Evolutionary conservation across 2,888 invertebrate genomes (phyloP).

Genomic region (Leptopilina myrica): DNA sequence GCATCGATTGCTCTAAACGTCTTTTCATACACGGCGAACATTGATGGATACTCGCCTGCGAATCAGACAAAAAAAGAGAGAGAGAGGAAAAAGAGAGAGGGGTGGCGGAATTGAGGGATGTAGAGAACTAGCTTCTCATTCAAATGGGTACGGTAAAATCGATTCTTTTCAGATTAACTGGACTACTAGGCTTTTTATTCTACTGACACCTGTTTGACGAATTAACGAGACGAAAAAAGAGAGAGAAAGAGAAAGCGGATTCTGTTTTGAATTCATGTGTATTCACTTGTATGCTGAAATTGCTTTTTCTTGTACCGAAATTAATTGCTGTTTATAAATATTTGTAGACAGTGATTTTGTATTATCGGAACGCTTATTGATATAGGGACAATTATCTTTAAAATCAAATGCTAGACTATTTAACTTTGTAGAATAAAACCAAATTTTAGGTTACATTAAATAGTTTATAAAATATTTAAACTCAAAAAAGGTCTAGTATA

Average conservation of each 20-base stretch:
- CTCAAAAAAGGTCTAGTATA: too few species aligned
- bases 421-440: too few species aligned
- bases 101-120: conserved; percentile 4
- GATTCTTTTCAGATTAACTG: conserved; percentile 15
- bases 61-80: conserved; percentile 22
- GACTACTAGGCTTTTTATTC: conserved; percentile 22
- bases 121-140: conserved; percentile 16
- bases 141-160: conserved; percentile 29
- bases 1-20: conserved; percentile 20
- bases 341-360: too few species aligned
- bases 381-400: too few species aligned
- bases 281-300: neutral
- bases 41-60: conserved; percentile 40
- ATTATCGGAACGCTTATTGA: too few species aligned
- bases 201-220: conserved; percentile 32
- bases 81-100: neutral
- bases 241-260: neutral
- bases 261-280: neutral
- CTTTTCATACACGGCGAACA: conserved; percentile 29
- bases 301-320: neutral
- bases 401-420: too few species aligned
- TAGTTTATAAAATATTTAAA: too few species aligned
- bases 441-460: too few species aligned
- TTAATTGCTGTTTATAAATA: too few species aligned
- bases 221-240: conserved; percentile 13